Evolutionary conservation across 2,888 invertebrate species (phyloP), one percentile per base, ranked within the genome.

Genomic region (Campaea margaritaria): DNA sequence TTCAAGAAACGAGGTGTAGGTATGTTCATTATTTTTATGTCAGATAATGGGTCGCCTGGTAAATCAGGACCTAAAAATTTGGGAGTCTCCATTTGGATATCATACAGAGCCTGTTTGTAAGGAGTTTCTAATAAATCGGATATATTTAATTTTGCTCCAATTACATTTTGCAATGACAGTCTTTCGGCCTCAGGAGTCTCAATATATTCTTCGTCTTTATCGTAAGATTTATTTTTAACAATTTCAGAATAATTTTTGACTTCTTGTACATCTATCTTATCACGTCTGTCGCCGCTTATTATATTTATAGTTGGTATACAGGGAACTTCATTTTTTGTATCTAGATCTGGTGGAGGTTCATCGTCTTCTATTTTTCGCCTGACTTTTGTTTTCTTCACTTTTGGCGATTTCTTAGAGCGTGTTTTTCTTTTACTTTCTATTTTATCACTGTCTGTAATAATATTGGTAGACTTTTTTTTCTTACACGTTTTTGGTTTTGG

Each of bases 81-180:
- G 0, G 94, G 94, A 2, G 94, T 94, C 57, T 93, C 93, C 83
- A 93, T 87, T 76, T 86, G 85, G 28, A 93, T 89, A 72, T 93
- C 88, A 68, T 87, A 86, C 0, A 89, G 69, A 42, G 86, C 88
- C 67, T 88, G 87, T 75, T 94, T 94, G 62, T 93, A 94, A 0
- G 94, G 94, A 0, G 94, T 94, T 70, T 94, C 94, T 39, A 94
- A 78, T 11, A 94, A 77, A 59, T 91, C 88, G 3, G 91, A 89
- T 67, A 93, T 86, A 66, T 92, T 93, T 34, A 91, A 76, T 73
- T 87, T 91, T 5, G 82, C 86, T 39, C 89, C 90, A 39, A 91
- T 88, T 42, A 78, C 87, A 72, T 92, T 91, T 67, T 89, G 89
- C 56, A 91, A 76, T 3, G 79, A 82, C 39, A 87, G 74, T 64